These are phyloP conservation scores for Drosophila eugracilis DNA, from an alignment of 1,140 invertebrate species.

Conservation along the genomic window DNA sequence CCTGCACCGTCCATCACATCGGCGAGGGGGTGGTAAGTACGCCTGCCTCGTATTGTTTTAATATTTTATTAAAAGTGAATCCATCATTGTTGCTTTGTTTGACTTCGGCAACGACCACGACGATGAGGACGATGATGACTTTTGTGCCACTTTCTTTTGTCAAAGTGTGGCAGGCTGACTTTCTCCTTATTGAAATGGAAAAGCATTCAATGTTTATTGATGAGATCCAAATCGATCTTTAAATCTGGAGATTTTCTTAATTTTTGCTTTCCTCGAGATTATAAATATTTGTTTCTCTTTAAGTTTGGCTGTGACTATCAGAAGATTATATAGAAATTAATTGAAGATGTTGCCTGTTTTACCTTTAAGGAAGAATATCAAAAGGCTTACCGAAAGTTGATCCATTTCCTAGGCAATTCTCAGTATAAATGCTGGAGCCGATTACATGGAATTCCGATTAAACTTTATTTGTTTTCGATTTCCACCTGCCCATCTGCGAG, in stretches of 20 bases:
- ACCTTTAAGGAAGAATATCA: no score
- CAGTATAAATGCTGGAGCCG: background rate
- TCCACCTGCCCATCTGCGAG: constrained; percentile 29
- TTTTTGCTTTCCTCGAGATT: background rate
- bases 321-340: no score
- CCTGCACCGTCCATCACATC: constrained; percentile 93
- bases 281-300: background rate
- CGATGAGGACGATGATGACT: constrained; percentile 25
- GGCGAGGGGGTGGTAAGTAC: constrained; percentile 93
- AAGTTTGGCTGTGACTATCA: no score
- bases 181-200: constrained; percentile 60
- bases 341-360: no score
- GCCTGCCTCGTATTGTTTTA: constrained; percentile 54
- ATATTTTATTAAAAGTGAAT: constrained; percentile 76
- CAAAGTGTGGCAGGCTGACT: background rate
- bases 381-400: no score
- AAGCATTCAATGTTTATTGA: constrained; percentile 37
- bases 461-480: constrained; percentile 14
- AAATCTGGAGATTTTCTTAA: no score
- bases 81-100: constrained; percentile 69
- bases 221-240: constrained; percentile 21
- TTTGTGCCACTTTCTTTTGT: constrained; percentile 26
- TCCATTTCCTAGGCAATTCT: no score
- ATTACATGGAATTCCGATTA: background rate
- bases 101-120: constrained; percentile 9